Conservation (phyloP, 1,140 invertebrate genomes). For the Drosophila simulans region DNA sequence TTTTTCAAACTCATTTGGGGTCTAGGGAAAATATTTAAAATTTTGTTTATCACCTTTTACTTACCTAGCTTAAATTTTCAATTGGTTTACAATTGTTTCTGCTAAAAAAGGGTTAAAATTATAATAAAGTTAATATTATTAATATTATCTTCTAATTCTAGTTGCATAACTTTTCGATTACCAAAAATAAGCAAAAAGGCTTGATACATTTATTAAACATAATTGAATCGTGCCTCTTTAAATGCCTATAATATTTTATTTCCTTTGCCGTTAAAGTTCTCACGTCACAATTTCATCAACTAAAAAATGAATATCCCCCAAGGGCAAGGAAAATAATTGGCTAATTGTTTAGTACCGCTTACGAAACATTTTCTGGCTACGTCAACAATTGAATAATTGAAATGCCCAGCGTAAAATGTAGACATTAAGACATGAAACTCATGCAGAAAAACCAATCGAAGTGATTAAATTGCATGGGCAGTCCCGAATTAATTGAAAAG, state of each 20-base stretch:
- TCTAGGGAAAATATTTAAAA: neutral
- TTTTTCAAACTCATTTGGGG: constrained; percentile 13
- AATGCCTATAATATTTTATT: neutral
- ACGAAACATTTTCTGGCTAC: constrained; percentile 3
- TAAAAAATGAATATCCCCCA: neutral
- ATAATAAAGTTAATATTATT: too few species aligned
- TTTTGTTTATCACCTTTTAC: too few species aligned
- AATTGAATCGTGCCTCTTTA: neutral
- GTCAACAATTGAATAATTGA: constrained; percentile 36
- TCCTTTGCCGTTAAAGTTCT: neutral
- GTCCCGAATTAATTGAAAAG: constrained; percentile 26
- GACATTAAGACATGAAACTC: constrained; percentile 10
- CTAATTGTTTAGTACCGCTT: constrained; percentile 16
- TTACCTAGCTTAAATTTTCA: too few species aligned
- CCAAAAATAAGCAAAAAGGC: too few species aligned
- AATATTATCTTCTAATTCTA: too few species aligned
- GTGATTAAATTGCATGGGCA: constrained; percentile 5
- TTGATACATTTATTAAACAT: too few species aligned
- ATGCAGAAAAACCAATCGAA: neutral
- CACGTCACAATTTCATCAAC: constrained; percentile 16
- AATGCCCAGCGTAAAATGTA: constrained; percentile 27
- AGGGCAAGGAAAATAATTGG: constrained; percentile 19
- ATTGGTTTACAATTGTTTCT: too few species aligned
- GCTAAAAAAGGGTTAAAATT: too few species aligned
- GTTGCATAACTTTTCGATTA: too few species aligned